phyloP scores from a whole-genome alignment of 2,113 vertebrate species.

The human (Homo sapiens) region DNA sequence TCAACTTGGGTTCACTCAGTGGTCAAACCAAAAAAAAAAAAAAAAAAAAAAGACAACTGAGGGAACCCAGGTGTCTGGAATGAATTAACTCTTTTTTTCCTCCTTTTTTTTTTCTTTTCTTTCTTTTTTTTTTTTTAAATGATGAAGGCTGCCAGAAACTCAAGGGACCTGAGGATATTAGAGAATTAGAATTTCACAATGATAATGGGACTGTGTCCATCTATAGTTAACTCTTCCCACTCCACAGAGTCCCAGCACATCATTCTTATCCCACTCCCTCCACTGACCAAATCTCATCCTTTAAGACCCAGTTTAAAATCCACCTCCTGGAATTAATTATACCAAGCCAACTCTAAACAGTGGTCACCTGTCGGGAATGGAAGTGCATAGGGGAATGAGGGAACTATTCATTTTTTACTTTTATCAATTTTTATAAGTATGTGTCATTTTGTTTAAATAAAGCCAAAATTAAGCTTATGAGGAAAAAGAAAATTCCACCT shows the following conservation, averaged over 20 bases:
- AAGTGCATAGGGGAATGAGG: background rate
- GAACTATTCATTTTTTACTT: background rate
- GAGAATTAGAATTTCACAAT: background rate
- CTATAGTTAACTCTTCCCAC: background rate
- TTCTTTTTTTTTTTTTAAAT: background rate
- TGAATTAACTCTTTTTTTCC: slow-evolving; percentile 52
- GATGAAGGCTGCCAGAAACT: background rate
- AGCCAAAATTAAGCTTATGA: background rate
- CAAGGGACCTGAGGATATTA: background rate
- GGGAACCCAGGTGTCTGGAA: slow-evolving; percentile 74
- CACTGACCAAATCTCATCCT: background rate
- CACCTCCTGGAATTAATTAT: background rate
- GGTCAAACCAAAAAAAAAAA: slow-evolving; percentile 54
- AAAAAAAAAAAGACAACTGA: background rate
- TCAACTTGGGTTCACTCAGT: slow-evolving; percentile 63
- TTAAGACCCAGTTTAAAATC: background rate
- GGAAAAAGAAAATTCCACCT: background rate
- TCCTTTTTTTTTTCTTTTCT: background rate
- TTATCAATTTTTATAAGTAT: background rate
- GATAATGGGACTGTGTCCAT: background rate
- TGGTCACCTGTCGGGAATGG: background rate
- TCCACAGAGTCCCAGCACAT: background rate
- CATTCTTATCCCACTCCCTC: background rate
- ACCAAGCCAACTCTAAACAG: background rate
- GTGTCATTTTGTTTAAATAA: background rate